phyloP scores from a whole-genome alignment of 2,113 vertebrate genomes.

The Oreotragus oreotragus region DNA sequence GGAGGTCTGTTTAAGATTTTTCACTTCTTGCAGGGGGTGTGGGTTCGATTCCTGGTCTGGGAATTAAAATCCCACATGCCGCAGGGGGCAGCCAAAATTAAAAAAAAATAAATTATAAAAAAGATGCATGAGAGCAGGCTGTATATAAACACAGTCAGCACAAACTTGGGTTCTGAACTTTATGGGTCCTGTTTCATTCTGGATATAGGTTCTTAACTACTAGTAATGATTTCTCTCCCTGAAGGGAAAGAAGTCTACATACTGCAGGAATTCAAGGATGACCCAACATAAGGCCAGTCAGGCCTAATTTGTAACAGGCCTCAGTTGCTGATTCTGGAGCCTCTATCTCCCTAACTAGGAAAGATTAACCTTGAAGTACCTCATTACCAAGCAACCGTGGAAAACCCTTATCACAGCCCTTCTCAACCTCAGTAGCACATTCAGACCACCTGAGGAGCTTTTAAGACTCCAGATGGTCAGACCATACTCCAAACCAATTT shows the following conservation, averaged over 20 bases:
- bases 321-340: not conserved
- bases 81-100: not conserved
- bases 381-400: not conserved
- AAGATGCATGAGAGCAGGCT: not conserved
- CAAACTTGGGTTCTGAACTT: not conserved
- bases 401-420: not conserved
- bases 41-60: not conserved
- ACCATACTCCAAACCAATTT: not conserved
- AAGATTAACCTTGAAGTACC: not conserved
- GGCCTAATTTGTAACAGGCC: not conserved
- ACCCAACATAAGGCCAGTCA: not conserved
- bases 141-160: not conserved
- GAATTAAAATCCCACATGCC: not conserved
- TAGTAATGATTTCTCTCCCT: not conserved
- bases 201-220: not conserved
- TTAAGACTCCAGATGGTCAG: not conserved
- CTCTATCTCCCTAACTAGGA: not conserved
- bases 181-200: not conserved
- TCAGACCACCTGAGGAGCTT: not conserved
- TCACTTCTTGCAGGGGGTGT: not conserved
- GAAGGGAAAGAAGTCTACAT: not conserved
- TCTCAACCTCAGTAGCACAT: not conserved
- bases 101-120: not conserved
- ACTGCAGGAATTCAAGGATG: conserved; percentile 14
- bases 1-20: not conserved